phyloP scores from a whole-genome alignment of 2,888 invertebrate genomes.

The Thecophora atra region DNA sequence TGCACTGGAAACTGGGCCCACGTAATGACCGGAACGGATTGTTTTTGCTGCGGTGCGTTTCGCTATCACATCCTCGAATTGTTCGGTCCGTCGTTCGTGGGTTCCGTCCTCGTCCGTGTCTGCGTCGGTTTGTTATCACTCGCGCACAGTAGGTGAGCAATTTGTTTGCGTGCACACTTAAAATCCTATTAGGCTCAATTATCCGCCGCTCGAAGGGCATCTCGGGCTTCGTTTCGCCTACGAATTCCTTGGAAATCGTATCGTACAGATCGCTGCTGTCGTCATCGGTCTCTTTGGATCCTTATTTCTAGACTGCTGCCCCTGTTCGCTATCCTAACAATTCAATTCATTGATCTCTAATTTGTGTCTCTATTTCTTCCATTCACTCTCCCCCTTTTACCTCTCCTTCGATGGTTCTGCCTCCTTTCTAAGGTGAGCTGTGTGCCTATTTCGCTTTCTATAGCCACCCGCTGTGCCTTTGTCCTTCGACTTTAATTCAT shows the following conservation, averaged over 20 bases:
- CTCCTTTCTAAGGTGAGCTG: constrained; percentile 9
- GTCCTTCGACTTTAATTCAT: constrained; percentile 61
- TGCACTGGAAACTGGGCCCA: constrained; percentile 46
- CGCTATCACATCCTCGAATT: constrained; percentile 6
- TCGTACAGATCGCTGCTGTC: constrained; percentile 6
- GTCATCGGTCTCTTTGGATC: neutral
- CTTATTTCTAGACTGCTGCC: constrained; percentile 33
- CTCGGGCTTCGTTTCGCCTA: constrained; percentile 13
- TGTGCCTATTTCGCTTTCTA: constrained; percentile 9
- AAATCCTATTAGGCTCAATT: constrained; percentile 65
- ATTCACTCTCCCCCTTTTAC: constrained; percentile 5
- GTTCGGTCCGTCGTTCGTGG: neutral
- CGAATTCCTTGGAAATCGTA: constrained; percentile 19
- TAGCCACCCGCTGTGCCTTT: constrained; percentile 53
- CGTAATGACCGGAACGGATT: constrained; percentile 62
- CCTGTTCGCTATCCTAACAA: constrained; percentile 9
- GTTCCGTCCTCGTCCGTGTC: constrained; percentile 11
- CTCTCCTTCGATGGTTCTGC: constrained; percentile 18
- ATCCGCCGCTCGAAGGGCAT: constrained; percentile 59
- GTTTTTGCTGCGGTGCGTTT: constrained; percentile 29
- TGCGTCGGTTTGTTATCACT: constrained; percentile 43
- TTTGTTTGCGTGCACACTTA: constrained; percentile 58
- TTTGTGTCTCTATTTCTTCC: constrained; percentile 8
- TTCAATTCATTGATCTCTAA: constrained; percentile 29
- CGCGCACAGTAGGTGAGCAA: constrained; percentile 58